Conservation (phyloP, 2,113 vertebrate genomes). For the Neofelis nebulosa region DNA sequence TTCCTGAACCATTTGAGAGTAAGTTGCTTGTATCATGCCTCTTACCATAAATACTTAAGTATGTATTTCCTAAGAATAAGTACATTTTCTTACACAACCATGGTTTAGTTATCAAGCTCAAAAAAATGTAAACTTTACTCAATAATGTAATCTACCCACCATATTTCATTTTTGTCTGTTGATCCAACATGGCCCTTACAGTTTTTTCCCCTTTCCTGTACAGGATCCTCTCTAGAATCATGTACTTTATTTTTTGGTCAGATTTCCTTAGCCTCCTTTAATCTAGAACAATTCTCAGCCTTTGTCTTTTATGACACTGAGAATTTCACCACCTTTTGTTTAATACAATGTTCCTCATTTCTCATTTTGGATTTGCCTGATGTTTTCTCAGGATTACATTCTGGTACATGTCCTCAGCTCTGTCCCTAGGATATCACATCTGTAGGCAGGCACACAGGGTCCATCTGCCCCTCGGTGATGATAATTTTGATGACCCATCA, state of each 20-base stretch:
- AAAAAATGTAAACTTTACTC: neutral
- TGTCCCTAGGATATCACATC: neutral
- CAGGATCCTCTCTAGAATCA: neutral
- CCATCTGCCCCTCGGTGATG: neutral
- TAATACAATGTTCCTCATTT: neutral
- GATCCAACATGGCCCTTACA: neutral
- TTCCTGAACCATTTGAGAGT: neutral
- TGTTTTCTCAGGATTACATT: neutral
- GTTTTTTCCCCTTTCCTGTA: neutral
- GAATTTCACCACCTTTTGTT: neutral
- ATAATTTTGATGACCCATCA: neutral
- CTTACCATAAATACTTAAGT: neutral
- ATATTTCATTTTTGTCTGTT: neutral
- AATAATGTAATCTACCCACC: neutral
- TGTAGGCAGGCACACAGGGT: neutral
- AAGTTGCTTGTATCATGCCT: neutral
- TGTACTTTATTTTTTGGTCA: neutral
- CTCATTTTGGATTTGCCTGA: neutral
- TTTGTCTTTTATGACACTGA: neutral
- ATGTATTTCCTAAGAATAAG: conserved; percentile 9
- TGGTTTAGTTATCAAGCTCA: neutral
- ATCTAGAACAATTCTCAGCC: neutral
- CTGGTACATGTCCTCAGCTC: neutral
- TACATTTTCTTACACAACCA: neutral
- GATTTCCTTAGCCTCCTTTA: neutral